phyloP scores from a whole-genome alignment of 2,888 invertebrate species.

The Rhynchonema sp. region DNA sequence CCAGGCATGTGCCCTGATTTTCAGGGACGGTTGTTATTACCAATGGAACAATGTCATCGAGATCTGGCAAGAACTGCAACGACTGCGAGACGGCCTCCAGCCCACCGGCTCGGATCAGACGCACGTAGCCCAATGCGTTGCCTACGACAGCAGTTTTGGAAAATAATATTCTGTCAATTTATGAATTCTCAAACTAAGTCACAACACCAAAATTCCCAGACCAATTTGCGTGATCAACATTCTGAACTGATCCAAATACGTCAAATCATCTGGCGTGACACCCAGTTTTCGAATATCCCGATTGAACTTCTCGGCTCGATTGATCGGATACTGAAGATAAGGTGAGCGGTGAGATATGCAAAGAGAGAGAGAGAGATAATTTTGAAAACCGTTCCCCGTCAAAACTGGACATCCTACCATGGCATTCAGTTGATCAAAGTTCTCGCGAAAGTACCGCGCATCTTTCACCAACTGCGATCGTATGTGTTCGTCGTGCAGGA shows the following conservation, averaged over 20 bases:
- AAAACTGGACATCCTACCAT: too few species aligned
- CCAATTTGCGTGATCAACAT: conserved; percentile 80
- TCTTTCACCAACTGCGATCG: conserved; percentile 69
- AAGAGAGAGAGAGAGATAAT: too few species aligned
- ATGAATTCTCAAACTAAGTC: background rate
- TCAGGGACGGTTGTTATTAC: too few species aligned
- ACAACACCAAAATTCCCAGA: conserved; percentile 19
- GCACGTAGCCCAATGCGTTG: conserved; percentile 84
- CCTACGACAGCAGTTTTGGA: conserved; percentile 31
- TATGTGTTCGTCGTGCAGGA: conserved; percentile 90
- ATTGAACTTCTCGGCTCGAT: conserved; percentile 78
- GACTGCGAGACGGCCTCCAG: conserved; percentile 76
- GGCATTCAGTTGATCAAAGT: conserved; percentile 43
- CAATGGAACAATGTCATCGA: conserved; percentile 35
- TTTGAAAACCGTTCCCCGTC: too few species aligned
- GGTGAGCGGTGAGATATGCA: too few species aligned
- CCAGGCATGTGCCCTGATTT: too few species aligned
- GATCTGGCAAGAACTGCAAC: conserved; percentile 64
- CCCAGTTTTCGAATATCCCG: conserved; percentile 71
- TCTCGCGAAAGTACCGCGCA: conserved; percentile 53
- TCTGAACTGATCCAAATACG: conserved; percentile 78
- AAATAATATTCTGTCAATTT: background rate
- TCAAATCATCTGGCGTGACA: conserved; percentile 54
- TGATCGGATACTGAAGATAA: conserved; percentile 46
- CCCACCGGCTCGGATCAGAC: conserved; percentile 78